Evolutionary conservation across 2,113 vertebrate genomes (phyloP).

Genomic region (Limnothrissa miodon): DNA sequence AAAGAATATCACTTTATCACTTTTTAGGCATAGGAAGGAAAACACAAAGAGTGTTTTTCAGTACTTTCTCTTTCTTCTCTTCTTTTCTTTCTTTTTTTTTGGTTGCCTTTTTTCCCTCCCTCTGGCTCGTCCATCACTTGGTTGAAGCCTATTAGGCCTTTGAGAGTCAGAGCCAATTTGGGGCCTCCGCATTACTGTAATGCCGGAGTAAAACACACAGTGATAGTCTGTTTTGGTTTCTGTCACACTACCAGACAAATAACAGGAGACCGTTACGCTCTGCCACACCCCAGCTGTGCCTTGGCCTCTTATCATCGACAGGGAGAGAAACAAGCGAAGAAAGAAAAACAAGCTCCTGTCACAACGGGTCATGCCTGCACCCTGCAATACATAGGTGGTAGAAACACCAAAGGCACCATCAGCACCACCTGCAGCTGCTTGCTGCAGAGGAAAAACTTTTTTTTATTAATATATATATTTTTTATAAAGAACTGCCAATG

Average conservation of each 20-base stretch:
- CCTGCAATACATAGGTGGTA: background rate
- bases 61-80: background rate
- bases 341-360: background rate
- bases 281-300: background rate
- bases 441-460: background rate
- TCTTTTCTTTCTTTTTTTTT: background rate
- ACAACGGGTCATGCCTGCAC: background rate
- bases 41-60: background rate
- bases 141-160: background rate
- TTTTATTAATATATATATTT: background rate
- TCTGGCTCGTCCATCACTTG: background rate
- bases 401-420: background rate
- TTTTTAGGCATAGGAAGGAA: background rate
- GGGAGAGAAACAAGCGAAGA: background rate
- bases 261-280: background rate
- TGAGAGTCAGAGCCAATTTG: background rate
- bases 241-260: background rate
- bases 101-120: too few species aligned
- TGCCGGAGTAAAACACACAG: background rate
- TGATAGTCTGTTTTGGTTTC: background rate
- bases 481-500: background rate
- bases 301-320: background rate
- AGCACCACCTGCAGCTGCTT: background rate
- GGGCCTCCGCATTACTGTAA: background rate
- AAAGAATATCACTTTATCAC: background rate